Base-by-base conservation (phyloP, 2,797 vertebrate genomes). In the Phrynocephalus forsythii region DNA sequence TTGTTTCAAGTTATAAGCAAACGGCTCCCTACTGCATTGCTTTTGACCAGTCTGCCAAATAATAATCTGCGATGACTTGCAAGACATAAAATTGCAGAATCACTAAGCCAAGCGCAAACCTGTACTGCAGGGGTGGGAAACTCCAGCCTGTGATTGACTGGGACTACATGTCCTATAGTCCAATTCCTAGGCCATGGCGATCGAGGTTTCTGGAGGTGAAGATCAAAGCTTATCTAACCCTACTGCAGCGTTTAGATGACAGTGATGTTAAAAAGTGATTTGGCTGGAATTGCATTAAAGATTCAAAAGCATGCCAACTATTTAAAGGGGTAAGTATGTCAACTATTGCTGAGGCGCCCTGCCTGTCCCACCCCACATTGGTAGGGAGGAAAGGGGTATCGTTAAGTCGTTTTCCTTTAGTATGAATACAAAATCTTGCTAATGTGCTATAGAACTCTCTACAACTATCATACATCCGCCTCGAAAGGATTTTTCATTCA, bases 401-500 rank as follows among this genome's bases (percentile, higher is more conserved):
- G 75, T 52, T 30, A 89, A 88, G 90, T 71, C 84, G 90, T 76
- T 91, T 91, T 78, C 83, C 91, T 90, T 90, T 56, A 94, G 71
- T 15, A 28, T 73, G 52, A n/a, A 66, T 66, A 84, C 66, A 33
- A 69, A 84, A 72, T 80, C 69, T 79, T 66, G 87, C 83, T 88
- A 93, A 89, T 86, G 80, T 86, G 91, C 73, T 73, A 50, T 56
- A 68, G 92, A 63, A 94, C 79, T 92, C 92, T 95, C 92, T 94
- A 96, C 90, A 95, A 93, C 93, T 93, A 94, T 90, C 87, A 91
- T 11, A 89, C 87, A 95, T 83, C 87, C 95, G 87, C 44, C 48
- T 84, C 52, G 6, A 81, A 76, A 73, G 63, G 60, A 52, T 68
- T 88, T 85, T 76, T 60, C 79, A 85, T n/a, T 76, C 71, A 52